Conservation (phyloP, 1,140 invertebrate species). For the Drosophila pseudoobscura region DNA sequence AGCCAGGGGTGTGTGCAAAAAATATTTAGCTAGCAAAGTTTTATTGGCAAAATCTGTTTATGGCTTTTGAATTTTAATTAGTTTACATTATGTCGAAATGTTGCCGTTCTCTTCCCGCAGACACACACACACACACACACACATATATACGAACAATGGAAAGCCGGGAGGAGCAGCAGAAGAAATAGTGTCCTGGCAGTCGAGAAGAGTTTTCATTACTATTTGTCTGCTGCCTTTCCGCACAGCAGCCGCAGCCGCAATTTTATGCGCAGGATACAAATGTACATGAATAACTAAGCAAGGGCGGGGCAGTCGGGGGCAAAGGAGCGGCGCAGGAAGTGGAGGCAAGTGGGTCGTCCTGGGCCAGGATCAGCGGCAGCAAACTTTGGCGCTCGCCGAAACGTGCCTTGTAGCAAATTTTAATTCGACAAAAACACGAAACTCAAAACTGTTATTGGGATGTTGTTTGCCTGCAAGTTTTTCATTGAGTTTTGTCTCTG, state of each 20-base stretch:
- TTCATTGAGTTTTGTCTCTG: constrained; percentile 28
- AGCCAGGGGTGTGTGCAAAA: constrained; percentile 60
- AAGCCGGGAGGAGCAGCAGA: constrained; percentile 29
- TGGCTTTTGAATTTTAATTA: constrained; percentile 84
- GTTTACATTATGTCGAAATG: constrained; percentile 83
- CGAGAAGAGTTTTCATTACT: constrained; percentile 76
- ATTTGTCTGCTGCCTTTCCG: constrained; percentile 82
- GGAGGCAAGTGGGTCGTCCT: constrained; percentile 11
- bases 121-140: constrained; percentile 15
- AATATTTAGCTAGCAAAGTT: constrained; percentile 82
- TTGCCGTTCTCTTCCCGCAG: constrained; percentile 30
- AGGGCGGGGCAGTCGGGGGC: constrained; percentile 20
- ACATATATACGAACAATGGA: constrained; percentile 4
- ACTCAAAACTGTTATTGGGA: constrained; percentile 76
- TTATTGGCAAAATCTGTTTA: constrained; percentile 84
- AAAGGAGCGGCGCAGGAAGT: neutral
- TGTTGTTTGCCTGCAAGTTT: constrained; percentile 53
- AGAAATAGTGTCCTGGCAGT: constrained; percentile 71
- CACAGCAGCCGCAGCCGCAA: constrained; percentile 81
- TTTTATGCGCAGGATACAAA: constrained; percentile 82
- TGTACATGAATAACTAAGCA: constrained; percentile 81
- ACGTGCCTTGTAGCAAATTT: constrained; percentile 79
- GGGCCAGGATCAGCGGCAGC: constrained; percentile 53
- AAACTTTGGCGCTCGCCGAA: constrained; percentile 71
- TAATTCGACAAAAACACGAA: constrained; percentile 80